Conservation (phyloP, 2,113 vertebrate genomes). For the Sturnira hondurensis region DNA sequence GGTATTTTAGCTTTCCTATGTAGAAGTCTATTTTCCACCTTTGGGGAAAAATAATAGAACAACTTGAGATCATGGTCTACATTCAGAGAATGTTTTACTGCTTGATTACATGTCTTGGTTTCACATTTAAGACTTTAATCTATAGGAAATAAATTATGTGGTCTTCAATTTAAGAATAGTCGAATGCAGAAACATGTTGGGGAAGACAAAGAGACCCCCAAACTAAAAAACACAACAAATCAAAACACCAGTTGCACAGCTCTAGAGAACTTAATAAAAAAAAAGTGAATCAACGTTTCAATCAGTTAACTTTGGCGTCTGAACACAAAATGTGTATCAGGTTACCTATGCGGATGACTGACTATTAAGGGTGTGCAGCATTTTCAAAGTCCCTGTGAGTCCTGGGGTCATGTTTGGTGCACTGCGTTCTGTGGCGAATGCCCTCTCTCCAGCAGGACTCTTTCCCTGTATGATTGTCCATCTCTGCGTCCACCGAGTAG, state of each 20-base stretch:
- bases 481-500: constrained; percentile 62
- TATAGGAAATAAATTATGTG: constrained; percentile 51
- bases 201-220: constrained; percentile 51
- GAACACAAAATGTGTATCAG: constrained; percentile 75
- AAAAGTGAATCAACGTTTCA: constrained; percentile 78
- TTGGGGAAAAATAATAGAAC: constrained; percentile 60
- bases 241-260: constrained; percentile 65
- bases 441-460: constrained; percentile 43
- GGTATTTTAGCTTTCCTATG: constrained; percentile 67
- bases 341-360: constrained; percentile 77
- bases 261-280: constrained; percentile 77
- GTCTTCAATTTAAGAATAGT: constrained; percentile 68
- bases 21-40: constrained; percentile 69
- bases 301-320: constrained; percentile 85
- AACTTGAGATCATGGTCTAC: constrained; percentile 72
- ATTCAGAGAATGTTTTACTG: constrained; percentile 78
- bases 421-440: constrained; percentile 64
- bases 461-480: constrained; percentile 35
- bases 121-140: constrained; percentile 77
- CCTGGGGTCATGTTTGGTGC: constrained; percentile 77
- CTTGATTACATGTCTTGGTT: constrained; percentile 76
- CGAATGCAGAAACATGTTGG: constrained; percentile 49
- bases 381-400: constrained; percentile 83
- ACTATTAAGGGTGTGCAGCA: constrained; percentile 83
- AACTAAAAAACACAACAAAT: constrained; percentile 49